These are phyloP conservation scores for Pachyseris speciosa DNA, from an alignment of 64 coral and sea anemone species.

Conservation along the genomic window DNA sequence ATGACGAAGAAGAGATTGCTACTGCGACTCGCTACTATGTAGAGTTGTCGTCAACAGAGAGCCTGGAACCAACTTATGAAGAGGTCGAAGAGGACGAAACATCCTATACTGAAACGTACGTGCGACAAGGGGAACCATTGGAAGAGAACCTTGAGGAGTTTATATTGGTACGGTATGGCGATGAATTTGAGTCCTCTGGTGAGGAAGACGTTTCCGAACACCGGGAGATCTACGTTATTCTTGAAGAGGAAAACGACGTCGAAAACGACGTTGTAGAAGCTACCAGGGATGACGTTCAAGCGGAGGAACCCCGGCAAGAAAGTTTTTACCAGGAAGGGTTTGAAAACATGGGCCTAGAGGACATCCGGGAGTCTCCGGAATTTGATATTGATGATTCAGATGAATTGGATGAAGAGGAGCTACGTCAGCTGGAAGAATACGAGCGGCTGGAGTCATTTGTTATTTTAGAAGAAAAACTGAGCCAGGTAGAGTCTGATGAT, in stretches of 20 bases:
- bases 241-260: slow-evolving; percentile 77
- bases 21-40: slow-evolving; percentile 77
- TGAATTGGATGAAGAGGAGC: slow-evolving; percentile 65
- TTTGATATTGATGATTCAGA: slow-evolving; percentile 36
- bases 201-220: slow-evolving; percentile 87
- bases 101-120: slow-evolving; percentile 67
- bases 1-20: slow-evolving; percentile 74
- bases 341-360: slow-evolving; percentile 61
- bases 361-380: slow-evolving; percentile 71
- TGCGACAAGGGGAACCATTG: slow-evolving; percentile 81
- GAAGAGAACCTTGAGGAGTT: slow-evolving; percentile 96
- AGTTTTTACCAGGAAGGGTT: slow-evolving; percentile 39
- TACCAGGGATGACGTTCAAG: neutral
- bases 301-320: slow-evolving; percentile 5
- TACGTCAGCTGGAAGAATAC: slow-evolving; percentile 85
- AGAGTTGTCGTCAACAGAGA: slow-evolving; percentile 82
- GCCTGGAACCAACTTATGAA: slow-evolving; percentile 78
- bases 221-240: slow-evolving; percentile 93
- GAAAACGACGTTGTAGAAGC: slow-evolving; percentile 7
- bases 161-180: slow-evolving; percentile 84
- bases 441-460: slow-evolving; percentile 94
- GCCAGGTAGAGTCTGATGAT: slow-evolving; percentile 95
- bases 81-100: slow-evolving; percentile 70
- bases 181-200: slow-evolving; percentile 75
- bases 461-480: slow-evolving; percentile 90